Evolutionary conservation across 1,140 invertebrate species (phyloP).

Genomic region (Pachyrhynchus sulphureomaculatus): DNA sequence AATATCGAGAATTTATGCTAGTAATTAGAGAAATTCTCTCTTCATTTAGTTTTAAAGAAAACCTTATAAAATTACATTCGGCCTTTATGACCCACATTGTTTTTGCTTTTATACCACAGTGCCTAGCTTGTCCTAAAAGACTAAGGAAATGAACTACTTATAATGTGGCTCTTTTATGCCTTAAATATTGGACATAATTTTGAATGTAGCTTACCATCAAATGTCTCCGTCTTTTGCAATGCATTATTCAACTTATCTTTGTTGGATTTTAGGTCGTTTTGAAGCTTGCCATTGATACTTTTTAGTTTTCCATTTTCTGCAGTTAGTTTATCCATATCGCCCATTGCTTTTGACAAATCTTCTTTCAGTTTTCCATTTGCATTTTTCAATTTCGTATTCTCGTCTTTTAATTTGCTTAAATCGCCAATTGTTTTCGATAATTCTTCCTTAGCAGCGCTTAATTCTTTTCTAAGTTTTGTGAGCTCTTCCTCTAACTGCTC

Average conservation of each 20-base stretch:
- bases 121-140: too few relatives aligned
- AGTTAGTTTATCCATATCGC: conserved; percentile 2
- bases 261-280: not conserved
- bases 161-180: too few relatives aligned
- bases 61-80: too few relatives aligned
- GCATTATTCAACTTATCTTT: conserved; percentile 6
- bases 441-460: conserved; percentile 2
- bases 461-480: conserved; percentile 12
- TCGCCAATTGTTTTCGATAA: not conserved
- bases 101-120: too few relatives aligned
- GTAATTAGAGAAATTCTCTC: too few relatives aligned
- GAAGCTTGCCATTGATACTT: conserved; percentile 16
- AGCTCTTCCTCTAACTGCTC: conserved; percentile 15
- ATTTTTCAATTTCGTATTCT: not conserved
- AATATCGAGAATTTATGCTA: too few relatives aligned
- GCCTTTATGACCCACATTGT: too few relatives aligned
- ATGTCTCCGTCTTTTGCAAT: not conserved
- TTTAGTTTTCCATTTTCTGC: conserved; percentile 17
- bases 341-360: conserved; percentile 20
- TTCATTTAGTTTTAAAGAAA: too few relatives aligned
- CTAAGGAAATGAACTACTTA: too few relatives aligned
- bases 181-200: too few relatives aligned
- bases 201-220: conserved; percentile 13
- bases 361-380: conserved; percentile 9
- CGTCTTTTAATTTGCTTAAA: conserved; percentile 10